Evolutionary conservation across 2,888 invertebrate species (phyloP).

Genomic region (Siphlonurus alternatus): DNA sequence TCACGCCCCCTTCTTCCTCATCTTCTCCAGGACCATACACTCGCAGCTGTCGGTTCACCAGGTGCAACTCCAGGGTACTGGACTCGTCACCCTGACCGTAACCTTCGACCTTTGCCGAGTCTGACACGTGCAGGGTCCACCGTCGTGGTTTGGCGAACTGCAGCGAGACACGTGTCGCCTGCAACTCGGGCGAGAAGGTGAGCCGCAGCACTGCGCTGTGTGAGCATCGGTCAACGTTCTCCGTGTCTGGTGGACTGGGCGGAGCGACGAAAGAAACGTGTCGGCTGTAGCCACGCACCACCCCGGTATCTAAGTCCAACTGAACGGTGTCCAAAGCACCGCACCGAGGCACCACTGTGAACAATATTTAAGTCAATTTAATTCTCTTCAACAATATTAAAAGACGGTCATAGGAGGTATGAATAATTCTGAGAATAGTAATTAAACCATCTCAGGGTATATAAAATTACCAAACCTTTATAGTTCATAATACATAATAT

Average conservation of each 20-base stretch:
- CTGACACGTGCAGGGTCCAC: constrained; percentile 12
- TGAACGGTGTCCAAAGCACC: neutral
- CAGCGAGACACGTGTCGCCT: constrained; percentile 10
- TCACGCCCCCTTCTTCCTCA: constrained; percentile 2
- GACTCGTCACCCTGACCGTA: constrained; percentile 7
- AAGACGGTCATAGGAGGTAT: no score
- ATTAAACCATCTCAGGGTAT: no score
- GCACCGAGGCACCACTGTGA: no score
- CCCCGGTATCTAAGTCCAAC: constrained; percentile 11
- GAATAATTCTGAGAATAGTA: no score
- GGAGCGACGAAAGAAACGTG: constrained; percentile 10
- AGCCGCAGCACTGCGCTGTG: constrained; percentile 9
- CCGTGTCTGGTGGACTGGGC: constrained; percentile 1
- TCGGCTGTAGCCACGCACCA: constrained; percentile 13
- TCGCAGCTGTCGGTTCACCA: constrained; percentile 12
- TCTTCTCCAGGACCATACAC: constrained; percentile 10
- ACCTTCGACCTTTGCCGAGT: constrained; percentile 11
- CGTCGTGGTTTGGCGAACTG: constrained; percentile 11
- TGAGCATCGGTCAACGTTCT: constrained; percentile 5
- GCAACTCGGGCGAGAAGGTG: constrained; percentile 3
- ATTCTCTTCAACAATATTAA: no score
- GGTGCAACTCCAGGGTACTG: constrained; percentile 11
- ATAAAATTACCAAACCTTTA: no score
- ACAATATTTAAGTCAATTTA: no score
- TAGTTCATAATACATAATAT: no score